Conservation (phyloP, 1,140 invertebrate species). For the Pseudachorutes palmiensis region DNA sequence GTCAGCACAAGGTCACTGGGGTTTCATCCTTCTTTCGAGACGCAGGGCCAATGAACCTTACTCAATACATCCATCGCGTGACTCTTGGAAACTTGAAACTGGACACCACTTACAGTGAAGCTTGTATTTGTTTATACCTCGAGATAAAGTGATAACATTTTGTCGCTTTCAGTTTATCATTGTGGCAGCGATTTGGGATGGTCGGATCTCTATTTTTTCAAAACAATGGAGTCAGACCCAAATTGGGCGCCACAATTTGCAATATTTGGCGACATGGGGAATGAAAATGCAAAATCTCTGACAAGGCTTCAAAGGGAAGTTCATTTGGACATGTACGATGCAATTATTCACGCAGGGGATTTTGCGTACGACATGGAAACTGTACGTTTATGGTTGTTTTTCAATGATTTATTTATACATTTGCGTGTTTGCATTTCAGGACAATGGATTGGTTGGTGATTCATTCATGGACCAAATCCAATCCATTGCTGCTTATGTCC, state of each 20-base stretch:
- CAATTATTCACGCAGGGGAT: slow-evolving; percentile 86
- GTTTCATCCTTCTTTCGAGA: slow-evolving; percentile 62
- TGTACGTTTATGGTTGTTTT: slow-evolving; percentile 42
- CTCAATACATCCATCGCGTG: slow-evolving; percentile 74
- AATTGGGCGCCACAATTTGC: slow-evolving; percentile 71
- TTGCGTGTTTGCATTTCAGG: slow-evolving; percentile 40
- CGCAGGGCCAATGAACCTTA: slow-evolving; percentile 58
- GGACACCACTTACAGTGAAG: slow-evolving; percentile 55
- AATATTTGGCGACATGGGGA: slow-evolving; percentile 55
- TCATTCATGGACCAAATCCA: slow-evolving; percentile 85
- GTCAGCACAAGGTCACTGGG: slow-evolving; percentile 49
- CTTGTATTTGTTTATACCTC: neutral
- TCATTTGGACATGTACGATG: slow-evolving; percentile 69
- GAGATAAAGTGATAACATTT: neutral
- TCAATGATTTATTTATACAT: slow-evolving; percentile 1
- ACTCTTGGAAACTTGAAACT: slow-evolving; percentile 51
- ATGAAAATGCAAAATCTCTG: slow-evolving; percentile 53
- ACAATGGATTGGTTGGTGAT: slow-evolving; percentile 70
- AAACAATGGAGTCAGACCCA: slow-evolving; percentile 51
- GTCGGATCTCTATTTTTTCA: slow-evolving; percentile 69
- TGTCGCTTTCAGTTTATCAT: slow-evolving; percentile 58
- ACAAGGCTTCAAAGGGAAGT: slow-evolving; percentile 70
- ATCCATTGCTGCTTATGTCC: slow-evolving; percentile 67
- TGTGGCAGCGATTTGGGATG: slow-evolving; percentile 69
- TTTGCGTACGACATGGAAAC: slow-evolving; percentile 92